phyloP scores from a whole-genome alignment of 1,140 invertebrate species.

The Panulirus ornatus region DNA sequence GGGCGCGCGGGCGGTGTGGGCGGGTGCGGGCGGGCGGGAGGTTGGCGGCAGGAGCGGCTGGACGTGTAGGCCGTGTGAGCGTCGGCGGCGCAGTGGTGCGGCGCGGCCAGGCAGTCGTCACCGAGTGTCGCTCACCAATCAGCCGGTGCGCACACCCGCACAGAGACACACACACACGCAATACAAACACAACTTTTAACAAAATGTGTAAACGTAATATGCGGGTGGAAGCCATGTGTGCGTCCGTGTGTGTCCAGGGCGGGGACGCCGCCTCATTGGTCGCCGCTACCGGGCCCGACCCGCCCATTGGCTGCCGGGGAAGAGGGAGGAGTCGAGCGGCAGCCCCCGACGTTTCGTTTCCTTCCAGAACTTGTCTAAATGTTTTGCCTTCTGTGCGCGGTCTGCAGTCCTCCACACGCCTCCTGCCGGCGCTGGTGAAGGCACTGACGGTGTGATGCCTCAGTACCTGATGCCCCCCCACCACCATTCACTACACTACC shows the following conservation, averaged over 20 bases:
- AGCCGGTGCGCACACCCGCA: slow-evolving; percentile 74
- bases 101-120: slow-evolving; percentile 70
- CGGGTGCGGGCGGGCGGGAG: slow-evolving; percentile 55
- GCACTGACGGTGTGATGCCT: slow-evolving; percentile 15
- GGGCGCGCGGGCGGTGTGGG: slow-evolving; percentile 65
- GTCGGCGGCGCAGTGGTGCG: slow-evolving; percentile 74
- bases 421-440: slow-evolving; percentile 39
- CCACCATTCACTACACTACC: background rate
- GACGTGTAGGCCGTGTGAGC: slow-evolving; percentile 71
- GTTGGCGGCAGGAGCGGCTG: slow-evolving; percentile 42
- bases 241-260: slow-evolving; percentile 74
- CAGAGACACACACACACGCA: slow-evolving; percentile 76
- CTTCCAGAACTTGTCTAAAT: slow-evolving; percentile 75
- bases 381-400: slow-evolving; percentile 74
- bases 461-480: background rate
- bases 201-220: slow-evolving; percentile 76
- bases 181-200: slow-evolving; percentile 76
- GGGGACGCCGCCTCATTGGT: slow-evolving; percentile 72
- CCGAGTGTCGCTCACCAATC: slow-evolving; percentile 69
- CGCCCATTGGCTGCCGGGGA: slow-evolving; percentile 65
- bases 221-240: slow-evolving; percentile 73
- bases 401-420: slow-evolving; percentile 70
- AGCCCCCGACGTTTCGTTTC: slow-evolving; percentile 73
- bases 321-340: slow-evolving; percentile 65
- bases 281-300: slow-evolving; percentile 40